Evolutionary conservation across 2,888 invertebrate genomes (phyloP).

Genomic region (Colostygia pectinataria): DNA sequence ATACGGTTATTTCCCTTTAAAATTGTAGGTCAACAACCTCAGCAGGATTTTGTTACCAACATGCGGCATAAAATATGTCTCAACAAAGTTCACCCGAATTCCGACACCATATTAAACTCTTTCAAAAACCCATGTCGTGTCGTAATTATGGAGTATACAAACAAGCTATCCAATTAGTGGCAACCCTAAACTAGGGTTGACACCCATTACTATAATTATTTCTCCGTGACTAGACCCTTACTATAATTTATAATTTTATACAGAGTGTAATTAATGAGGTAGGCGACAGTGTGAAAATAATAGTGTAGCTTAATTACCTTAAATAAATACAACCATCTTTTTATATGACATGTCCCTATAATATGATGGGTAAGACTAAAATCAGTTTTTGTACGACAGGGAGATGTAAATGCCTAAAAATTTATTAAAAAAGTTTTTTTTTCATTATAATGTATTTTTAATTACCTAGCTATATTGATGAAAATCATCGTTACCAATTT

Average conservation of each 20-base stretch:
- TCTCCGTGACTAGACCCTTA: slow-evolving; percentile 47
- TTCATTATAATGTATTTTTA: too few species aligned
- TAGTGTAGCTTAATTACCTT: neutral
- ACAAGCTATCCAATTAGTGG: slow-evolving; percentile 24
- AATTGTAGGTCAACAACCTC: too few species aligned
- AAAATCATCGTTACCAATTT: too few species aligned
- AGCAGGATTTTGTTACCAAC: too few species aligned
- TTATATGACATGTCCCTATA: too few species aligned
- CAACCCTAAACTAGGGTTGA: slow-evolving; percentile 43
- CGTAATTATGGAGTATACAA: slow-evolving; percentile 17
- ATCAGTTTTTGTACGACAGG: too few species aligned
- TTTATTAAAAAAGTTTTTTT: too few species aligned
- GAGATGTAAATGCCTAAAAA: too few species aligned
- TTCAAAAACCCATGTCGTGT: slow-evolving; percentile 11
- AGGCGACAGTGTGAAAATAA: neutral
- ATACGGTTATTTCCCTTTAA: too few species aligned
- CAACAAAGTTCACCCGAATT: slow-evolving; percentile 3
- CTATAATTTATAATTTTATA: slow-evolving; percentile 47
- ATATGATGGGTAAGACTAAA: too few species aligned
- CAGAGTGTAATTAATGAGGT: slow-evolving; percentile 17
- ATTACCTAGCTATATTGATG: too few species aligned
- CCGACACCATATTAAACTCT: slow-evolving; percentile 11
- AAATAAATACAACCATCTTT: too few species aligned
- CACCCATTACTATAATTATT: slow-evolving; percentile 50
- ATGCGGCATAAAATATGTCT: neutral